These are phyloP conservation scores for Tapera naevia DNA, from an alignment of 2,797 vertebrate genomes.

Conservation along the genomic window DNA sequence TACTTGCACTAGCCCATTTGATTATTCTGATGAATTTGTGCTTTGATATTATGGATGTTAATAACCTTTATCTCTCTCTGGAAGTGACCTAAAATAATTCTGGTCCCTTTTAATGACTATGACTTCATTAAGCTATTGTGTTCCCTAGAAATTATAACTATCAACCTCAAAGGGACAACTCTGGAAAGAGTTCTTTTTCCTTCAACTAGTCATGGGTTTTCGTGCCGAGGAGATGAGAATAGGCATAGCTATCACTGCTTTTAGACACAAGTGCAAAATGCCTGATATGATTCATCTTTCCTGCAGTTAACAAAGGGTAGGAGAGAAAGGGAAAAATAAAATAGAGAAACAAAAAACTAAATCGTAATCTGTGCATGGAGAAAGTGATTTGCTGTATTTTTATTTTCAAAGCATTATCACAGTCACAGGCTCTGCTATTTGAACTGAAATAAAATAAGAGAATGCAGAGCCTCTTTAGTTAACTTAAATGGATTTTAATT, in stretches of 20 bases:
- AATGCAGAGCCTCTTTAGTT: not conserved
- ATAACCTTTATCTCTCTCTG: not conserved
- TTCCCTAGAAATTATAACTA: slow-evolving; percentile 7
- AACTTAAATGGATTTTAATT: not conserved
- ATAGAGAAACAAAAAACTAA: not conserved
- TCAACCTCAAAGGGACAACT: not conserved
- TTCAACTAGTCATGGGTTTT: not conserved
- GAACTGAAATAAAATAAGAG: not conserved
- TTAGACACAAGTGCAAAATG: not conserved
- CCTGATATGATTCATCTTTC: not conserved
- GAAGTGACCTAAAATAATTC: slow-evolving; percentile 43
- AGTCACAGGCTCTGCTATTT: not conserved
- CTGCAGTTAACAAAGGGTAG: not conserved
- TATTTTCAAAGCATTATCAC: not conserved
- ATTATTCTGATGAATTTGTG: slow-evolving; percentile 42
- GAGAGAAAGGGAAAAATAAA: not conserved
- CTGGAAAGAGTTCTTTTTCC: not conserved
- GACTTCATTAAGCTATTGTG: slow-evolving; percentile 2
- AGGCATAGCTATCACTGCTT: not conserved
- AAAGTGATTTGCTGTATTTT: not conserved
- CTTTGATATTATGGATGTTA: slow-evolving; percentile 21
- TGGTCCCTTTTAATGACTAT: slow-evolving; percentile 1
- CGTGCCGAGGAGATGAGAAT: not conserved
- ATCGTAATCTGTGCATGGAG: not conserved
- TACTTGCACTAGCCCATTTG: slow-evolving; percentile 17